A percentile compares a stretch with the other conserved stretches of the same genome.
Conservation (phyloP, 1,140 invertebrate genomes). For the Aphaenogaster rudis region DNA sequence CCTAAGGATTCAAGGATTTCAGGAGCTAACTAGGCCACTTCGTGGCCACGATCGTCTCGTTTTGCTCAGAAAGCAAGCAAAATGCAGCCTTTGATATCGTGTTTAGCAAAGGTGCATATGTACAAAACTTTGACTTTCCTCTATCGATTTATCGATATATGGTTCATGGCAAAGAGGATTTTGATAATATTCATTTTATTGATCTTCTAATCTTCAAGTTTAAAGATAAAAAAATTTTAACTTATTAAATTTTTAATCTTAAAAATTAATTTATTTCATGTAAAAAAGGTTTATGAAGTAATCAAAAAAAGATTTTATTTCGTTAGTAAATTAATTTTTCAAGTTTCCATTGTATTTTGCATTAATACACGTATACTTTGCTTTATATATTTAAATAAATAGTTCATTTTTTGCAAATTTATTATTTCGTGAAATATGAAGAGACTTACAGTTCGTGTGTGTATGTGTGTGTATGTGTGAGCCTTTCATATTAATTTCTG, state of each 20-base stretch:
- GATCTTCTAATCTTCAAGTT: slow-evolving; percentile 9
- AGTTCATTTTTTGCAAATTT: slow-evolving; percentile 8
- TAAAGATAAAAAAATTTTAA: not conserved
- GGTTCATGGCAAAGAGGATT: slow-evolving; percentile 13
- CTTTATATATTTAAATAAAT: slow-evolving; percentile 16
- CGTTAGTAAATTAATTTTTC: not conserved
- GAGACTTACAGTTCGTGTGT: not conserved
- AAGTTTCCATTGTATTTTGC: not conserved
- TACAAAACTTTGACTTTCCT: slow-evolving; percentile 70
- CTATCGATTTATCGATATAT: slow-evolving; percentile 10
- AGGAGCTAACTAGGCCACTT: slow-evolving; percentile 56
- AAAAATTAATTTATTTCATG: not conserved
- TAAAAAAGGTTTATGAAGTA: not conserved
- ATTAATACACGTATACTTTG: not conserved
- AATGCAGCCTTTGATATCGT: slow-evolving; percentile 47
- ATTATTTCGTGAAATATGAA: slow-evolving; percentile 20
- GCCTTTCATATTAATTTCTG: slow-evolving; percentile 25
- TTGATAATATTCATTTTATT: slow-evolving; percentile 19
- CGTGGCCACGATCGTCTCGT: slow-evolving; percentile 51
- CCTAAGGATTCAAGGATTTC: slow-evolving; percentile 47
- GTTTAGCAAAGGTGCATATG: slow-evolving; percentile 66
- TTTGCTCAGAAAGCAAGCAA: slow-evolving; percentile 61
- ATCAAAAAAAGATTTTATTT: not conserved
- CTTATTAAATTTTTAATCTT: not conserved
- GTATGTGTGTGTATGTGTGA: not conserved